Evolutionary conservation across 2,888 invertebrate genomes (phyloP).

Genomic region (Dexiosoma caninum): DNA sequence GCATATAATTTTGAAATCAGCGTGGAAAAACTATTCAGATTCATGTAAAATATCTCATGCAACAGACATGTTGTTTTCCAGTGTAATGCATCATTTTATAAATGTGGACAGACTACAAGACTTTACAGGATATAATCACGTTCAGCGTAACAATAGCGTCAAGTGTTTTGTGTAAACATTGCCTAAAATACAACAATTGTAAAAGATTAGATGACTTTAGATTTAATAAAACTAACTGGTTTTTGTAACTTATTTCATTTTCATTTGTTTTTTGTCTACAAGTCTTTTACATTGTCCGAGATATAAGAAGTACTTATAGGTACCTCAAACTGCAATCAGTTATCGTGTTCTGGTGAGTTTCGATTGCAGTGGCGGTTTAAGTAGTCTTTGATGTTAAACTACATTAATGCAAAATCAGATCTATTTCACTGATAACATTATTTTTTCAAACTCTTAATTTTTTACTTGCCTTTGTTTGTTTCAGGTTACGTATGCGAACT

Average conservation of each 20-base stretch:
- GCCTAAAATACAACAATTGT: constrained; percentile 59
- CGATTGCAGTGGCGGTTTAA: constrained; percentile 52
- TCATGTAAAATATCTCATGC: too few species aligned
- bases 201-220: constrained; percentile 60
- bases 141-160: background rate
- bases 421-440: constrained; percentile 51
- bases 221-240: constrained; percentile 59
- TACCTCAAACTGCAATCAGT: constrained; percentile 44
- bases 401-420: constrained; percentile 58
- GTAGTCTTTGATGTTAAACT: constrained; percentile 61
- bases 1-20: too few species aligned
- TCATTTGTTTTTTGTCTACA: constrained; percentile 1
- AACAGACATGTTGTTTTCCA: background rate
- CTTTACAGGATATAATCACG: too few species aligned
- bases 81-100: too few species aligned
- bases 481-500: constrained; percentile 21
- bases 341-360: constrained; percentile 33
- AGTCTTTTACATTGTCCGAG: constrained; percentile 21
- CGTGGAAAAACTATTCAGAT: too few species aligned
- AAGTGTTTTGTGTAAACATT: constrained; percentile 20
- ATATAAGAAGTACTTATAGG: constrained; percentile 36
- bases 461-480: background rate
- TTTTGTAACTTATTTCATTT: constrained; percentile 2
- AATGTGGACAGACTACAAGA: too few species aligned
- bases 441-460: constrained; percentile 22